Evolutionary conservation across 2,888 invertebrate species (phyloP).

Genomic region (Nasonovia ribisnigri): DNA sequence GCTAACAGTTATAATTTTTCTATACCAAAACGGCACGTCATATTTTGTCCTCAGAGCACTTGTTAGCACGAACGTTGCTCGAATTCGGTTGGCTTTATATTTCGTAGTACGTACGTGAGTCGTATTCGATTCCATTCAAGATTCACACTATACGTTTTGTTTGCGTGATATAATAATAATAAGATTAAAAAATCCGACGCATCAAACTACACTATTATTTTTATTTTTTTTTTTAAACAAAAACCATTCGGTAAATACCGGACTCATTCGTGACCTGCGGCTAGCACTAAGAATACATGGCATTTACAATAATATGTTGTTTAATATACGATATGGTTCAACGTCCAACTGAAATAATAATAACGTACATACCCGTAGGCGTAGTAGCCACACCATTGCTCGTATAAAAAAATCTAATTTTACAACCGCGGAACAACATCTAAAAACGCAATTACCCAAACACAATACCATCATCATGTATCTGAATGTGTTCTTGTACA

Average conservation of each 20-base stretch:
- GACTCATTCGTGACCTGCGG: background rate
- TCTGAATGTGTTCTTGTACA: background rate
- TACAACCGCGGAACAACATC: background rate
- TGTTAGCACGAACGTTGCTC: background rate
- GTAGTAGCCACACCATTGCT: background rate
- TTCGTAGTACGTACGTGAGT: background rate
- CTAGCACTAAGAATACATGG: background rate
- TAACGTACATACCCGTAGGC: background rate
- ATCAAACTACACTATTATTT: background rate
- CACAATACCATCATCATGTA: background rate
- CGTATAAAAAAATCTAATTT: constrained; percentile 16
- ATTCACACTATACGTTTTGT: background rate
- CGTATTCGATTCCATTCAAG: background rate
- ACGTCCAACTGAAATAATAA: constrained; percentile 22
- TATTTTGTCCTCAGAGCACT: background rate
- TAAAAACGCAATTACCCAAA: background rate
- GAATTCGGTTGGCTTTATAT: background rate
- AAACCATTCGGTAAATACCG: constrained; percentile 8
- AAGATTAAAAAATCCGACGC: background rate
- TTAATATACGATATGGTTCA: constrained; percentile 15
- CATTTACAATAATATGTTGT: background rate
- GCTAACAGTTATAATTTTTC: background rate
- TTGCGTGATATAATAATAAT: background rate
- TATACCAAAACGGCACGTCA: background rate
- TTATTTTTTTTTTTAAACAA: background rate